Percentiles rank a stretch among this genome's conserved stretches.
These are phyloP conservation scores for Camptogramma bilineatum DNA, from an alignment of 2,888 invertebrate genomes.

Conservation along the genomic window DNA sequence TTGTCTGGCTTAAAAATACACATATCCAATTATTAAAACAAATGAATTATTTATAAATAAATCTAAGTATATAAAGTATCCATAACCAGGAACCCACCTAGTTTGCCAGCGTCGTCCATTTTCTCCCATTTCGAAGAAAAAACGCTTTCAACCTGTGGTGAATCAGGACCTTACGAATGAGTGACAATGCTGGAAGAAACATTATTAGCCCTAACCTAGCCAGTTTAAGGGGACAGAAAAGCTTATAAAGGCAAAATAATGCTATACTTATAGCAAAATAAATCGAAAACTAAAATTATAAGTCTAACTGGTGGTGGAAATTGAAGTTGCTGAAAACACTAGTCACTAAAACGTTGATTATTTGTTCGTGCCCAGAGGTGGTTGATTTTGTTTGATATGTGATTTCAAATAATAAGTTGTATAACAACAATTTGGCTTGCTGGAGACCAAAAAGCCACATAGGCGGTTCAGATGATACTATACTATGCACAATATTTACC, in stretches of 20 bases:
- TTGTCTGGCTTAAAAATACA: too few relatives aligned
- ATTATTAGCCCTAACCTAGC: conserved; percentile 73
- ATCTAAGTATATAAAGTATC: conserved; percentile 39
- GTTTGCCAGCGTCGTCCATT: conserved; percentile 92
- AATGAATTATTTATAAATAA: neutral
- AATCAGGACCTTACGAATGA: conserved; percentile 74
- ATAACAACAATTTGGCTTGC: too few relatives aligned
- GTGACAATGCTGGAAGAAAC: conserved; percentile 81
- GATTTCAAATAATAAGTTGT: too few relatives aligned
- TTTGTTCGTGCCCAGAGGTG: too few relatives aligned
- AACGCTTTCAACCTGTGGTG: conserved; percentile 79
- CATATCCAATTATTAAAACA: too few relatives aligned
- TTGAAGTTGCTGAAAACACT: neutral
- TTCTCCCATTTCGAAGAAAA: conserved; percentile 93
- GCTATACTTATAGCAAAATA: too few relatives aligned
- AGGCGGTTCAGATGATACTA: neutral
- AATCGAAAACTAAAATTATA: neutral
- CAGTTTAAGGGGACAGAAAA: conserved; percentile 8
- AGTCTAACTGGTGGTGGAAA: neutral
- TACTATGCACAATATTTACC: too few relatives aligned
- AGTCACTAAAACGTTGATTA: too few relatives aligned
- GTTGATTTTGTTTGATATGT: too few relatives aligned
- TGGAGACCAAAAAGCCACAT: neutral
- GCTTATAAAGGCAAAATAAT: neutral
- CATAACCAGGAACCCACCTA: conserved; percentile 89